Conservation (phyloP, 2,797 vertebrate genomes). For the Parauchenoglanis ngamensis region DNA sequence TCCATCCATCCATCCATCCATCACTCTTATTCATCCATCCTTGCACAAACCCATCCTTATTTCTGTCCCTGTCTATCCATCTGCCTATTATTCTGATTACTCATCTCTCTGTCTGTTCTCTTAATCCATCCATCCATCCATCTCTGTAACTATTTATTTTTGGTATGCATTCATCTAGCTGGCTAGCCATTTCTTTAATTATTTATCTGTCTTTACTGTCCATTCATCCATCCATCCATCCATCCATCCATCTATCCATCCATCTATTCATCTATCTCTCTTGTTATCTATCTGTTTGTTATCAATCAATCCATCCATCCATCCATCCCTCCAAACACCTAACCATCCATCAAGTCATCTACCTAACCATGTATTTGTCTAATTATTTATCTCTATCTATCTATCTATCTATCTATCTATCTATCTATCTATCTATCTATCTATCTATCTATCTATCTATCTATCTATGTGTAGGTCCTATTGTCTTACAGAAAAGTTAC, state of each 20-base stretch:
- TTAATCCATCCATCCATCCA: not conserved
- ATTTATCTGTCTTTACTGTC: not conserved
- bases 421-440: not conserved
- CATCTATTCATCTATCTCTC: not conserved
- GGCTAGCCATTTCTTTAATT: not conserved
- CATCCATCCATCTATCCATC: no score
- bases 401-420: not conserved
- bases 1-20: not conserved
- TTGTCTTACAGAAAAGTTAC: not conserved
- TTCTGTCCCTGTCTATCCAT: not conserved
- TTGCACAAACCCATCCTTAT: not conserved
- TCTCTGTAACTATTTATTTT: not conserved
- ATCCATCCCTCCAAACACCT: not conserved
- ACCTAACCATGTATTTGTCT: not conserved
- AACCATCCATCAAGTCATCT: no score
- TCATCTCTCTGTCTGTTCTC: not conserved
- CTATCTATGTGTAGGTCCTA: not conserved
- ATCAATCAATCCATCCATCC: not conserved
- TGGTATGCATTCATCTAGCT: not conserved
- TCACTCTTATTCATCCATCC: not conserved
- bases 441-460: not conserved
- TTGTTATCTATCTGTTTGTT: not conserved
- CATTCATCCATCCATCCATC: not conserved
- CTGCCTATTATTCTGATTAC: not conserved
- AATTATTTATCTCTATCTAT: not conserved